These are phyloP conservation scores for Malthinus flaveolus DNA, from an alignment of 2,888 invertebrate species.

Conservation along the genomic window DNA sequence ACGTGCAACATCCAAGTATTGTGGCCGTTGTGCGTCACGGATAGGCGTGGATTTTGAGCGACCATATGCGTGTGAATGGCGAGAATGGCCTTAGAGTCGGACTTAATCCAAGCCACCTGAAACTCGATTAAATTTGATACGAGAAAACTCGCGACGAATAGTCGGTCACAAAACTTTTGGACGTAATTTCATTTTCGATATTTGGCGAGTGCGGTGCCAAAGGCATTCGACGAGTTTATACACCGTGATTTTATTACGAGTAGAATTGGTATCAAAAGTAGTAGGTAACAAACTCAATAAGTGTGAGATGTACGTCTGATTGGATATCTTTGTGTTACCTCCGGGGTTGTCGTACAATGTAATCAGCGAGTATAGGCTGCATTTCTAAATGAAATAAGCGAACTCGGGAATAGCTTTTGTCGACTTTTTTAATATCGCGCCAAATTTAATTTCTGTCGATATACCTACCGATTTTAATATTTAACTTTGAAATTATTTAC, in stretches of 20 bases:
- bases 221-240: constrained; percentile 44
- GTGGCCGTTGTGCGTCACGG: constrained; percentile 90
- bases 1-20: constrained; percentile 93
- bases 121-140: constrained; percentile 38
- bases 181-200: constrained; percentile 48
- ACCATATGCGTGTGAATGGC: constrained; percentile 90
- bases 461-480: not conserved
- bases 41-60: constrained; percentile 81
- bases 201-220: constrained; percentile 40
- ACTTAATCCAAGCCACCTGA: constrained; percentile 92
- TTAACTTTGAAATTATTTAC: too few species aligned
- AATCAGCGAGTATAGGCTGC: constrained; percentile 52
- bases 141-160: constrained; percentile 30
- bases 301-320: constrained; percentile 55
- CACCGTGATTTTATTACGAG: constrained; percentile 51
- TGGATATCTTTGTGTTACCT: constrained; percentile 56
- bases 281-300: constrained; percentile 55
- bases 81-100: constrained; percentile 85
- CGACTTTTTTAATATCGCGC: constrained; percentile 14
- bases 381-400: constrained; percentile 40
- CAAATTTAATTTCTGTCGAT: not conserved
- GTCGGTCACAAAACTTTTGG: constrained; percentile 31
- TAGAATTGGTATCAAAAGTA: constrained; percentile 49
- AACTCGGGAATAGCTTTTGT: constrained; percentile 36
- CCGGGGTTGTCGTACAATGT: constrained; percentile 52